Conservation (phyloP, 2,797 vertebrate species). For the Rhynchonycteris naso region DNA sequence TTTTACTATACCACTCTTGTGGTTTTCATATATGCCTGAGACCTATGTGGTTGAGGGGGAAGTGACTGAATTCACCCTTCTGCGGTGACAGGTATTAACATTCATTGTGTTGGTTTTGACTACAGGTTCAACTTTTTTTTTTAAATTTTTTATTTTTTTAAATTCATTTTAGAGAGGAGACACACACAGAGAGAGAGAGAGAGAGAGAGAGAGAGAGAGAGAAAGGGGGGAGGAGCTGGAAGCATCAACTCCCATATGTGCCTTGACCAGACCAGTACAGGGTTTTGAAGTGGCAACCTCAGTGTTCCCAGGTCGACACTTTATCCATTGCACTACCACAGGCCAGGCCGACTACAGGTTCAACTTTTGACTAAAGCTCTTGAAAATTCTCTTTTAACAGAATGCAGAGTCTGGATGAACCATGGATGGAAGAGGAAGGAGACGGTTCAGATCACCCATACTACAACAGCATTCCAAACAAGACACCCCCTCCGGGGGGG, state of each 20-base stretch:
- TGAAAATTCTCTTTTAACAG: conserved; percentile 82
- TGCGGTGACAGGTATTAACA: neutral
- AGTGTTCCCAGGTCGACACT: too few relatives aligned
- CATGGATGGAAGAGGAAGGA: conserved; percentile 94
- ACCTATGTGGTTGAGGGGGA: neutral
- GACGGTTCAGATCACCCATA: conserved; percentile 92
- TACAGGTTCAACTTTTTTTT: neutral
- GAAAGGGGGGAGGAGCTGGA: too few relatives aligned
- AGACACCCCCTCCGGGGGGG: conserved; percentile 93
- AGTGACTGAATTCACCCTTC: neutral
- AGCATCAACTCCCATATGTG: too few relatives aligned
- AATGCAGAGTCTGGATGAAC: conserved; percentile 95
- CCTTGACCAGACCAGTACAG: too few relatives aligned
- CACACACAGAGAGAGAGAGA: too few relatives aligned
- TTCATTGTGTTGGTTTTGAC: neutral
- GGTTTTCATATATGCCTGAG: neutral
- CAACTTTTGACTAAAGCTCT: neutral
- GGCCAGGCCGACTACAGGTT: neutral
- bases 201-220: too few relatives aligned
- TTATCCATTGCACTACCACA: too few relatives aligned
- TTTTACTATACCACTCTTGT: neutral
- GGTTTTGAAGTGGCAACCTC: too few relatives aligned
- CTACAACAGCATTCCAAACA: conserved; percentile 96
- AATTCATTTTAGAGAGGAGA: too few relatives aligned
- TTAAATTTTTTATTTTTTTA: too few relatives aligned